Evolutionary conservation across 2,888 invertebrate species (phyloP).

Genomic region (Alloscopus bannaensis): DNA sequence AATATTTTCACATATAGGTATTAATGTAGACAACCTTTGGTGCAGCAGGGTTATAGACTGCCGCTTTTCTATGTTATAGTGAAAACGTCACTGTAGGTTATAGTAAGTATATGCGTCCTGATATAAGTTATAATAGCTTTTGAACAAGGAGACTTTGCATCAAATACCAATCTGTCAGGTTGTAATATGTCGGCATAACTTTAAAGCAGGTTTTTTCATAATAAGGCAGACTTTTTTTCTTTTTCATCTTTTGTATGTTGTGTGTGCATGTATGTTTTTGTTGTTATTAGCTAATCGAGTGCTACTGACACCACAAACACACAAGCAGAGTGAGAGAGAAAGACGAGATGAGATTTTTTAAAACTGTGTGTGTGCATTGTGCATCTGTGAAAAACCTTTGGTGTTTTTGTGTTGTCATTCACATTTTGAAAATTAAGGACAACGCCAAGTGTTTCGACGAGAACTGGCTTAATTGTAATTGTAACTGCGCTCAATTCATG

Average conservation of each 20-base stretch:
- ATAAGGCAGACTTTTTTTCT: constrained; percentile 7
- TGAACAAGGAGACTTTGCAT: neutral
- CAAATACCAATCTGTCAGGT: constrained; percentile 28
- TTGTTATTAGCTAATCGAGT: constrained; percentile 52
- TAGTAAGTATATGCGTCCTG: no score
- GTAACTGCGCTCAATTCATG: no score
- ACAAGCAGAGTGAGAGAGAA: neutral
- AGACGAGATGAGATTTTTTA: neutral
- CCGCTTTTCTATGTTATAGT: no score
- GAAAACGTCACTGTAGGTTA: no score
- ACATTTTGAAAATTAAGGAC: constrained; percentile 26
- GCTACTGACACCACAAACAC: constrained; percentile 48
- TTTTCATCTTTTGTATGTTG: neutral
- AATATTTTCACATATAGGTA: neutral
- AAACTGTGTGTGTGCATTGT: neutral
- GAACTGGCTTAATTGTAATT: no score
- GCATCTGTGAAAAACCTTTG: no score
- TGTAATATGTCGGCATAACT: constrained; percentile 47
- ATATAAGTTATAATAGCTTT: constrained; percentile 15
- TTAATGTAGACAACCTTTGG: neutral
- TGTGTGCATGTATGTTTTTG: constrained; percentile 10
- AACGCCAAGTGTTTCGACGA: constrained; percentile 5
- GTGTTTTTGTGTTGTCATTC: neutral
- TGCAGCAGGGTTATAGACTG: no score
- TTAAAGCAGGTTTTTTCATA: constrained; percentile 52